A percentile compares a stretch with the other conserved stretches of the same genome.
Evolutionary conservation across 2,888 invertebrate species (phyloP).

Genomic region (Orchesella flavescens): DNA sequence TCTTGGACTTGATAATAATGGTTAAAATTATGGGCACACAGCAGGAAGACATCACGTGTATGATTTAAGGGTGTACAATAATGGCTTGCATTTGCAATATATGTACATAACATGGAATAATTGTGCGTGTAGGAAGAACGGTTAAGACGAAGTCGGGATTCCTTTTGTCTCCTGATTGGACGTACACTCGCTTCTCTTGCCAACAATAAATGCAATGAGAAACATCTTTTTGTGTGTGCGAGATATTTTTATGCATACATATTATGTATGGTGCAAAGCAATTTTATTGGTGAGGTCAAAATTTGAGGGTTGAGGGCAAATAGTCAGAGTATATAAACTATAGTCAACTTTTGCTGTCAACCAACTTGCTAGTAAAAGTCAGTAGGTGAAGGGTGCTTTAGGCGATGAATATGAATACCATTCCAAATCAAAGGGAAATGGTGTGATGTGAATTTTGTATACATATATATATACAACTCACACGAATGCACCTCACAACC

Average conservation of each 20-base stretch:
- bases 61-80: too few species aligned
- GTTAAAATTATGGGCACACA: neutral
- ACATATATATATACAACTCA: neutral
- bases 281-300: neutral
- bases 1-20: neutral
- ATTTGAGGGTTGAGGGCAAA: conserved; percentile 2
- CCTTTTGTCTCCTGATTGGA: neutral
- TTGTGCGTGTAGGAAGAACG: too few species aligned
- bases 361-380: neutral
- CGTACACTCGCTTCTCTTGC: neutral
- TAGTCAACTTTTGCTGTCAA: too few species aligned
- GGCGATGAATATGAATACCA: neutral
- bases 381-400: neutral
- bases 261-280: neutral
- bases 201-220: neutral
- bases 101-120: too few species aligned
- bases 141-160: too few species aligned
- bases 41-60: neutral
- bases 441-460: neutral
- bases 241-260: neutral
- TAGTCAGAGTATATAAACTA: conserved; percentile 3
- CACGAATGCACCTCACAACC: neutral
- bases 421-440: neutral
- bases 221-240: neutral
- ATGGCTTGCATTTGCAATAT: too few species aligned